Conservation (phyloP, 2,113 vertebrate genomes). For the Dascyllus trimaculatus region DNA sequence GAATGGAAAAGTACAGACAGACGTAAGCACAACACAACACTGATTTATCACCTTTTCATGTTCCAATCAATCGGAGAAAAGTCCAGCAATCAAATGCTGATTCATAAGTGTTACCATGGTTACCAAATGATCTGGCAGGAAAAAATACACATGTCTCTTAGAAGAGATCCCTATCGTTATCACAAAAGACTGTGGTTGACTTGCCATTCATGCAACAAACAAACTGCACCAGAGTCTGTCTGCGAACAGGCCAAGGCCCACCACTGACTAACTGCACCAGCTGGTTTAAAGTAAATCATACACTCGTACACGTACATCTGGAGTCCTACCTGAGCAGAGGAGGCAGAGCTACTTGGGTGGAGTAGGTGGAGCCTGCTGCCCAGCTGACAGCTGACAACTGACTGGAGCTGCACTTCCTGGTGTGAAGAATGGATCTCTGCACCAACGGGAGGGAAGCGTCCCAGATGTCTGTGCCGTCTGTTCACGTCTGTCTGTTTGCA, state of each 20-base stretch:
- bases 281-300: background rate
- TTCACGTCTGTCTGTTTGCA: slow-evolving; percentile 68
- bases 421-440: slow-evolving; percentile 61
- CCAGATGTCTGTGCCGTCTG: slow-evolving; percentile 55
- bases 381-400: slow-evolving; percentile 60
- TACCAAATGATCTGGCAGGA: slow-evolving; percentile 3
- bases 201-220: background rate
- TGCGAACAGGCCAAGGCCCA: background rate
- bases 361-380: slow-evolving; percentile 63
- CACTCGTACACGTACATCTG: background rate
- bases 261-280: background rate
- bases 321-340: slow-evolving; percentile 71
- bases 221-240: background rate
- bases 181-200: background rate
- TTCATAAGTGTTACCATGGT: background rate
- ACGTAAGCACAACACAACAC: background rate
- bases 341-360: slow-evolving; percentile 39
- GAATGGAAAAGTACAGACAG: background rate
- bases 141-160: background rate
- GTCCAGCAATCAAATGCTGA: background rate
- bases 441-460: slow-evolving; percentile 56
- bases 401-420: slow-evolving; percentile 48
- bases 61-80: slow-evolving; percentile 4
- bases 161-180: background rate
- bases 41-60: background rate